Evolutionary conservation across 92 coral and sea anemone genomes (phyloP), one percentile per base, ranked within the genome.

Genomic region (Isaurus tuberculatus): DNA sequence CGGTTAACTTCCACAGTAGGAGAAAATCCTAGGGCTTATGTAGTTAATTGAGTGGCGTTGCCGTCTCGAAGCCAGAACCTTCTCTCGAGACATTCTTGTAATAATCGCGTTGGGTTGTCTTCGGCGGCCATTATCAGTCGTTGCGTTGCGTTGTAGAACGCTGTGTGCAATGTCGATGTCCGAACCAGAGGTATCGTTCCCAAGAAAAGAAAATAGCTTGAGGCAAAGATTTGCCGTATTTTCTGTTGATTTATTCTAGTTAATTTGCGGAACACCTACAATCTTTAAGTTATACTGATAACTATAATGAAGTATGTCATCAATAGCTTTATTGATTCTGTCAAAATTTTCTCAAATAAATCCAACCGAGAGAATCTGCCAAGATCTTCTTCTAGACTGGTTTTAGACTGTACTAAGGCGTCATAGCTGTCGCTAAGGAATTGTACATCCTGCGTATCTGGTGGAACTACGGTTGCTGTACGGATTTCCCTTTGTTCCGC

Each of bases 211-310:
- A 36, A 72, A 72, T 27, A 72, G 20, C 79, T 72, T 30, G 49
- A 70, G 49, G 57, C 79, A 72, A n/a, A 72, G 79, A 40, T 72
- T 72, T 29, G 79, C 55, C 37, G 79, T 72, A 30, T 37, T 30
- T 30, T 72, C 79, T 9, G 79, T 29, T 55, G 58, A 14, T 72
- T 72, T 27, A 25, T 72, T 30, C 58, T 72, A 53, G 79, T 30
- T 30, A 36, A 15, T 55, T 72, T 55, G 79, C 48, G 79, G 79
- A 42, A 72, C 79, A 30, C 51, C 79, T 29, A 36, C 37, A 23
- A 72, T 72, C n/a, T n/a, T n/a, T n/a, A n/a, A n/a, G n/a, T n/a
- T n/a, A n/a, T n/a, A n/a, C n/a, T n/a, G n/a, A n/a, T 72, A 40
- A 33, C 57, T 72, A 19, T 72, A 72, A 14, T 30, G 19, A 23